These are phyloP conservation scores for Poecile montanus DNA, from an alignment of 2,797 vertebrate species.

Conservation along the genomic window DNA sequence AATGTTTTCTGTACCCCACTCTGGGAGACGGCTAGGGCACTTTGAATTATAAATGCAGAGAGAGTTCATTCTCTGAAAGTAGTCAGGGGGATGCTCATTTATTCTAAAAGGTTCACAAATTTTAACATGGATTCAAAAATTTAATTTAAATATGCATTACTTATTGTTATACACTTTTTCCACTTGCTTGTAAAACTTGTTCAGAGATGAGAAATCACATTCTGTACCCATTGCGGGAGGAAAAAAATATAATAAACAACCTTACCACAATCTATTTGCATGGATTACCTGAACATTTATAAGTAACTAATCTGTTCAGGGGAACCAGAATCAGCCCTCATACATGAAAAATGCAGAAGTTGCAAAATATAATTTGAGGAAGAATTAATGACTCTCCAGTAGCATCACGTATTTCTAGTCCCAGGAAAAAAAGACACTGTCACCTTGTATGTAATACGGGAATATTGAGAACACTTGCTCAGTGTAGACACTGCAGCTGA, in stretches of 20 bases:
- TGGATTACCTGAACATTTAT: conserved; percentile 37
- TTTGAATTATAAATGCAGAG: conserved; percentile 5
- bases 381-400: not conserved
- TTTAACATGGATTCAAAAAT: conserved; percentile 20
- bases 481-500: not conserved
- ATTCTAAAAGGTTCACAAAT: conserved; percentile 28
- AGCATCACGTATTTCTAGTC: not conserved
- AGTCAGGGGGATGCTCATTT: not conserved
- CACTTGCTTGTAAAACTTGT: conserved; percentile 26
- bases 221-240: not conserved
- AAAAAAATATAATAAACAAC: not conserved
- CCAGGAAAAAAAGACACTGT: not conserved
- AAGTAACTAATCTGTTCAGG: conserved; percentile 39
- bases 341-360: conserved; percentile 17
- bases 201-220: conserved; percentile 29
- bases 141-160: conserved; percentile 14
- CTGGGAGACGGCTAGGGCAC: not conserved
- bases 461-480: not conserved
- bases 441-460: not conserved
- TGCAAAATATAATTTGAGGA: not conserved
- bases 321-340: not conserved
- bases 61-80: not conserved
- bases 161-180: conserved; percentile 16
- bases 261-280: not conserved
- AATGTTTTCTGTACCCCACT: not conserved